Percentiles rank a stretch among this genome's conserved stretches.
phyloP scores from a whole-genome alignment of 2,113 vertebrate genomes.

The Pituophis catenifer region DNA sequence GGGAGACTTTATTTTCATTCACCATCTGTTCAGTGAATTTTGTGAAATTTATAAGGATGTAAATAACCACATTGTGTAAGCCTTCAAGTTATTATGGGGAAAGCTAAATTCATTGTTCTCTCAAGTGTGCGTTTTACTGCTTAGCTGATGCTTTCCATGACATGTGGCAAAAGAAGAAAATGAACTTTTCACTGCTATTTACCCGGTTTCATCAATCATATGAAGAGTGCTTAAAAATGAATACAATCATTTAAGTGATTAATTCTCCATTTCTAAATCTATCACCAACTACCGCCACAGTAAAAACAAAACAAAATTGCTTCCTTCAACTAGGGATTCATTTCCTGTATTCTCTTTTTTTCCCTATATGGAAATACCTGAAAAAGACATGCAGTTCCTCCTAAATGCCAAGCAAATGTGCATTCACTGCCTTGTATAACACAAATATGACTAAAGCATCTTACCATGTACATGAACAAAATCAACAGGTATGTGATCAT shows the following conservation, averaged over 20 bases:
- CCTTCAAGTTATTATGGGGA: constrained; percentile 7
- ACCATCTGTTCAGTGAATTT: constrained; percentile 24
- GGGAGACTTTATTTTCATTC: constrained; percentile 15
- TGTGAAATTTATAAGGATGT: constrained; percentile 18
- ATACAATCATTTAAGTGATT: background rate
- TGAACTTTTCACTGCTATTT: constrained; percentile 20
- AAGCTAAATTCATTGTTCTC: constrained; percentile 17
- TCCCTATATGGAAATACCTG: background rate
- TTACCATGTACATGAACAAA: background rate
- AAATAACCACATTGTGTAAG: constrained; percentile 23
- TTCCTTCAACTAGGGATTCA: background rate
- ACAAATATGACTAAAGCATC: background rate
- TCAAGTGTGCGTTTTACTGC: constrained; percentile 1
- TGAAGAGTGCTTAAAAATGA: constrained; percentile 6
- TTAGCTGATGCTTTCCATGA: constrained; percentile 3
- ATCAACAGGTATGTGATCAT: background rate
- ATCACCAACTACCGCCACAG: background rate
- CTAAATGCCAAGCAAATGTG: background rate
- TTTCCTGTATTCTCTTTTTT: background rate
- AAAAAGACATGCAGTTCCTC: background rate
- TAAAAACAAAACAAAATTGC: background rate
- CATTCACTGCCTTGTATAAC: background rate
- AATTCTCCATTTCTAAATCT: background rate
- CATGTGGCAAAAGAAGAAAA: constrained; percentile 14
- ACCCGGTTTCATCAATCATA: constrained; percentile 1